Percentiles rank a stretch among this genome's conserved stretches.
Conservation (phyloP, 2,888 invertebrate genomes). For the Pristionchus mayeri region DNA sequence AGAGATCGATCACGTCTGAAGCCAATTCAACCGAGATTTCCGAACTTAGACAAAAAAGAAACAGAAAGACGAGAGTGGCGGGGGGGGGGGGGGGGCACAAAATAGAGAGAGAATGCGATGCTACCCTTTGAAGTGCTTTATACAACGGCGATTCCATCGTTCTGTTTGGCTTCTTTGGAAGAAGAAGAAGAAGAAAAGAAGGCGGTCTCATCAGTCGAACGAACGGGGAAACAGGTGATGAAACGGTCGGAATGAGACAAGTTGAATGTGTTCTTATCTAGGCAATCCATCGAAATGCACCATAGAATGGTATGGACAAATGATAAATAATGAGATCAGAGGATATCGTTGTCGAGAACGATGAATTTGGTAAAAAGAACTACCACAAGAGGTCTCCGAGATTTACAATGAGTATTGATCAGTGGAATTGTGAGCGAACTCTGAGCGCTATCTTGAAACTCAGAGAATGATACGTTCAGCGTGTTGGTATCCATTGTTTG, state of each 20-base stretch:
- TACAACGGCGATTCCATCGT: slow-evolving; percentile 45
- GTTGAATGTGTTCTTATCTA: too few relatives aligned
- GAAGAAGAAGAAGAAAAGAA: neutral
- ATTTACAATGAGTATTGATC: too few relatives aligned
- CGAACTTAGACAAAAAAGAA: neutral
- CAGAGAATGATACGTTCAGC: slow-evolving; percentile 26
- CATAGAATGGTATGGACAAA: neutral
- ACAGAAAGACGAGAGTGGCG: slow-evolving; percentile 15
- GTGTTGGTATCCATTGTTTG: slow-evolving; percentile 43
- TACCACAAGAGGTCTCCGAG: too few relatives aligned
- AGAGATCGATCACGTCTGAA: neutral
- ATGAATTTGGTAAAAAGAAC: too few relatives aligned
- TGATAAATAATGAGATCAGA: too few relatives aligned
- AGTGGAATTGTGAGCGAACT: too few relatives aligned
- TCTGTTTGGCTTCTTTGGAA: slow-evolving; percentile 35
- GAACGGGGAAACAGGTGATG: slow-evolving; percentile 5
- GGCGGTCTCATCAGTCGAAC: slow-evolving; percentile 18
- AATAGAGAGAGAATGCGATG: slow-evolving; percentile 27
- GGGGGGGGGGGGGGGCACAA: slow-evolving; percentile 6
- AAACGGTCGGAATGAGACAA: too few relatives aligned
- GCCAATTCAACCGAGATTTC: neutral
- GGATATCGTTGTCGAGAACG: too few relatives aligned
- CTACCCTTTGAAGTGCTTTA: slow-evolving; percentile 48
- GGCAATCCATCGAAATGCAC: neutral
- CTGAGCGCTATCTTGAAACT: too few relatives aligned